A percentile compares a stretch with the other conserved stretches of the same genome.
These are phyloP conservation scores for Ceyx erithaca DNA, from an alignment of 2,797 vertebrate species.

Conservation along the genomic window DNA sequence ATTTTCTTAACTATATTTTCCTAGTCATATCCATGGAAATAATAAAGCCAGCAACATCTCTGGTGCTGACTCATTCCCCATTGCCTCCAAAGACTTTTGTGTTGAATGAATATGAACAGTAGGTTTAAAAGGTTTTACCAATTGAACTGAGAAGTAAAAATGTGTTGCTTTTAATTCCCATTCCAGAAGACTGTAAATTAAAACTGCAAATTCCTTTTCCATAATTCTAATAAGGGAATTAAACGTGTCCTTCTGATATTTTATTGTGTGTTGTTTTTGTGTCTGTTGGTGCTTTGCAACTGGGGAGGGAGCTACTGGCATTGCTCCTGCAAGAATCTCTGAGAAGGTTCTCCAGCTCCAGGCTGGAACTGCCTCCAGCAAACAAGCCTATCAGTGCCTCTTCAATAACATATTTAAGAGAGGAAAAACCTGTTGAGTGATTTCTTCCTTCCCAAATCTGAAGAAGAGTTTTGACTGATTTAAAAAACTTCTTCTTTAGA, in stretches of 20 bases:
- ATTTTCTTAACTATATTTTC: not conserved
- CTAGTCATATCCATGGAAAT: not conserved
- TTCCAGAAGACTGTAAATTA: not conserved
- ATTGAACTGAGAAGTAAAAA: not conserved
- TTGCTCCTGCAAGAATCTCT: not conserved
- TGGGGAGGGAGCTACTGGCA: not conserved
- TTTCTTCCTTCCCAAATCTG: not conserved
- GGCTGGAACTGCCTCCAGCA: not conserved
- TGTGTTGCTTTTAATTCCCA: not conserved
- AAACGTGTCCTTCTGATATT: not conserved
- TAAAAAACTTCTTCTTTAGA: not conserved
- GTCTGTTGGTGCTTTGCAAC: not conserved
- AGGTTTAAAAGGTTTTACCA: not conserved
- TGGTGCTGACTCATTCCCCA: not conserved
- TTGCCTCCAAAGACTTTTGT: not conserved
- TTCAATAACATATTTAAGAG: not conserved
- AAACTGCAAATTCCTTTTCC: not conserved
- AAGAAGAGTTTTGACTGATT: not conserved
- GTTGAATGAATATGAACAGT: not conserved
- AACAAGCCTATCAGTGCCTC: not conserved
- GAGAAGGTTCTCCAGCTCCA: not conserved
- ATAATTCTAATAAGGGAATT: not conserved
- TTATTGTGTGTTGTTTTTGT: not conserved
- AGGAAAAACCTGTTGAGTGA: not conserved
- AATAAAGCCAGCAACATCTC: not conserved